Conservation (phyloP, 2,888 invertebrate species). For the Chymomyza procnemis region DNA sequence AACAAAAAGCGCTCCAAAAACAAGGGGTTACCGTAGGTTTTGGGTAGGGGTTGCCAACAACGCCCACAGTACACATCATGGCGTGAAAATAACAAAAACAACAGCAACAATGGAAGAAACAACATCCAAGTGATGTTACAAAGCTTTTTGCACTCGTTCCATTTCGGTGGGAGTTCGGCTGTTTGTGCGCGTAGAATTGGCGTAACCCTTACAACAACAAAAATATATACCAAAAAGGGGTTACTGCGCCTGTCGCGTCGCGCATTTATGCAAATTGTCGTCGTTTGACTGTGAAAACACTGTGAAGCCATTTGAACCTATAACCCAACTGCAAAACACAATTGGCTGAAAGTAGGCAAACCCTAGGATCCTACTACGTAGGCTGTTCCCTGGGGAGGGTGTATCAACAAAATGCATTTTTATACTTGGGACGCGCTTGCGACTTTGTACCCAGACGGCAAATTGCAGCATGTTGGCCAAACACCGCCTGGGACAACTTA, state of each 20-base stretch:
- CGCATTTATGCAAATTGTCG: slow-evolving; percentile 60
- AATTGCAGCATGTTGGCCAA: slow-evolving; percentile 6
- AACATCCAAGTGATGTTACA: background rate
- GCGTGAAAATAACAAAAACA: slow-evolving; percentile 47
- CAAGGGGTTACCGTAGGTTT: background rate
- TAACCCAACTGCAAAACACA: background rate
- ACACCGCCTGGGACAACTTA: slow-evolving; percentile 66
- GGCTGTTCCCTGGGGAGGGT: background rate
- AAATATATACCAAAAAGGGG: background rate
- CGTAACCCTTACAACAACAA: background rate
- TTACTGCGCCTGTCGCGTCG: slow-evolving; percentile 16
- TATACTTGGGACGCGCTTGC: slow-evolving; percentile 60
- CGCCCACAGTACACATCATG: slow-evolving; percentile 14
- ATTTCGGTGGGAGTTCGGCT: background rate
- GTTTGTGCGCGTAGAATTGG: background rate
- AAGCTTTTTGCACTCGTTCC: background rate
- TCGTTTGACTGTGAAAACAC: slow-evolving; percentile 53
- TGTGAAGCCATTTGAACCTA: slow-evolving; percentile 53
- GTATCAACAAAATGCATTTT: slow-evolving; percentile 48
- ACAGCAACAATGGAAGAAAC: slow-evolving; percentile 35
- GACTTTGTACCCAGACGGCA: slow-evolving; percentile 35
- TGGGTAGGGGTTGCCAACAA: slow-evolving; percentile 15
- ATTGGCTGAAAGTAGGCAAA: background rate
- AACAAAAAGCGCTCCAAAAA: slow-evolving; percentile 49
- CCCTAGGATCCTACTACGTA: background rate